Evolutionary conservation across 2,113 vertebrate species (phyloP).

Genomic region (Xiphorhynchus elegans): DNA sequence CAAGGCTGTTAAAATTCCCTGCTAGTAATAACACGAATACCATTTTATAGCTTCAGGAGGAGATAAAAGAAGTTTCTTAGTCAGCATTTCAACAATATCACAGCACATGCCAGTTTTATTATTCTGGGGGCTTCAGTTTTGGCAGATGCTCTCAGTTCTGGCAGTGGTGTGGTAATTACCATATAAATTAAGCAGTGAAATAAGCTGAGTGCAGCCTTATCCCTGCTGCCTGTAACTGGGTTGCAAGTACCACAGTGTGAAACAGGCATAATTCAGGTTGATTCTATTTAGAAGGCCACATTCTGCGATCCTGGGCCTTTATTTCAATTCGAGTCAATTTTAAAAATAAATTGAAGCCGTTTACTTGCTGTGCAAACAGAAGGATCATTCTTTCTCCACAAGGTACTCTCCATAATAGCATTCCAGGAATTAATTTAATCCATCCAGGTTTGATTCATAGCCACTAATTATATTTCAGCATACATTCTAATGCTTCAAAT

Average conservation of each 20-base stretch:
- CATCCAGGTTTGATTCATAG: slow-evolving; percentile 69
- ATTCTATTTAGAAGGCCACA: slow-evolving; percentile 50
- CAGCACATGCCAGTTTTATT: slow-evolving; percentile 74
- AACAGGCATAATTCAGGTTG: slow-evolving; percentile 64
- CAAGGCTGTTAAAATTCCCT: slow-evolving; percentile 79
- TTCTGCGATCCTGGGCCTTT: slow-evolving; percentile 63
- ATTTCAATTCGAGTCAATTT: slow-evolving; percentile 71
- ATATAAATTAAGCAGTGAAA: slow-evolving; percentile 80
- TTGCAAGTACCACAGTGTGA: slow-evolving; percentile 62
- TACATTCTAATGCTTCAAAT: slow-evolving; percentile 71
- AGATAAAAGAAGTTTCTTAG: slow-evolving; percentile 79
- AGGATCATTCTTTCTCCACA: slow-evolving; percentile 74
- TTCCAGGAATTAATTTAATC: slow-evolving; percentile 75
- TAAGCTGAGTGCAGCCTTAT: slow-evolving; percentile 60
- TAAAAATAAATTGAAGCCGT: slow-evolving; percentile 73
- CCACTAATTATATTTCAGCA: slow-evolving; percentile 74
- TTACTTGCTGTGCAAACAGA: slow-evolving; percentile 75
- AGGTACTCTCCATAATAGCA: slow-evolving; percentile 60
- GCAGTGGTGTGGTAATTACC: slow-evolving; percentile 75
- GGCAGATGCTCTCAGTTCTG: slow-evolving; percentile 76
- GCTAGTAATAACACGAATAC: slow-evolving; percentile 79
- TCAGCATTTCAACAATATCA: slow-evolving; percentile 76
- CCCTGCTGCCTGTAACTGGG: slow-evolving; percentile 64
- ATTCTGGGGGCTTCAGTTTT: slow-evolving; percentile 72
- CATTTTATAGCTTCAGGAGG: slow-evolving; percentile 73